A percentile compares a stretch with the other conserved stretches of the same genome.
Evolutionary conservation across 1,140 invertebrate genomes (phyloP).

Genomic region (Kradibia gibbosae): DNA sequence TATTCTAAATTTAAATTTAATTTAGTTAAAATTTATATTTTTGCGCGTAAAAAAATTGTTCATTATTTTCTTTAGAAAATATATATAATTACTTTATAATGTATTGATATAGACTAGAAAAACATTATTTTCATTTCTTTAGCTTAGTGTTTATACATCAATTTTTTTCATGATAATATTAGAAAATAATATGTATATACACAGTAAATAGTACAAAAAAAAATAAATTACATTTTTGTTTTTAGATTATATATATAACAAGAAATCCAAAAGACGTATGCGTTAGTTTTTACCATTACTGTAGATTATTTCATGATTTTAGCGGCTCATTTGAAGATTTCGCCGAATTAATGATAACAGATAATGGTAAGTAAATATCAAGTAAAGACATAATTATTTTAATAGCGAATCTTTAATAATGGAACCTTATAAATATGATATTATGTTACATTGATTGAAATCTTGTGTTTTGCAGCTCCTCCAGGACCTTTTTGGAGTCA

Average conservation of each 20-base stretch:
- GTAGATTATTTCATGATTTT: slow-evolving; percentile 79
- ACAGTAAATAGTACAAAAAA: not conserved
- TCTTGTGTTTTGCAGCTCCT: slow-evolving; percentile 67
- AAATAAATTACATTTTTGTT: slow-evolving; percentile 49
- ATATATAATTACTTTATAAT: not conserved
- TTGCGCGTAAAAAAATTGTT: not conserved
- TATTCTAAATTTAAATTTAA: not conserved
- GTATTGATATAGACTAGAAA: not conserved
- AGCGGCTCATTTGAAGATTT: slow-evolving; percentile 87
- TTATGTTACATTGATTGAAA: not conserved
- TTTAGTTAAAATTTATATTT: not conserved
- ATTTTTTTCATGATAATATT: not conserved
- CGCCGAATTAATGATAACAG: slow-evolving; percentile 83
- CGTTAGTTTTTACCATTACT: slow-evolving; percentile 93
- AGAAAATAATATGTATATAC: not conserved
- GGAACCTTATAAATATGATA: not conserved
- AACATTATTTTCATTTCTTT: not conserved
- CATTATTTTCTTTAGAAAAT: not conserved
- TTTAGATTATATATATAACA: slow-evolving; percentile 89
- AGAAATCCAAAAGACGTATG: slow-evolving; percentile 95
- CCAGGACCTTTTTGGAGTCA: slow-evolving; percentile 82
- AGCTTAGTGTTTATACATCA: not conserved
- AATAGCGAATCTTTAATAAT: not conserved
- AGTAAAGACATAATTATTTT: not conserved
- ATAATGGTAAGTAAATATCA: slow-evolving; percentile 69